Conservation (phyloP, 2,888 invertebrate genomes). For the Barypeithes pellucidus region DNA sequence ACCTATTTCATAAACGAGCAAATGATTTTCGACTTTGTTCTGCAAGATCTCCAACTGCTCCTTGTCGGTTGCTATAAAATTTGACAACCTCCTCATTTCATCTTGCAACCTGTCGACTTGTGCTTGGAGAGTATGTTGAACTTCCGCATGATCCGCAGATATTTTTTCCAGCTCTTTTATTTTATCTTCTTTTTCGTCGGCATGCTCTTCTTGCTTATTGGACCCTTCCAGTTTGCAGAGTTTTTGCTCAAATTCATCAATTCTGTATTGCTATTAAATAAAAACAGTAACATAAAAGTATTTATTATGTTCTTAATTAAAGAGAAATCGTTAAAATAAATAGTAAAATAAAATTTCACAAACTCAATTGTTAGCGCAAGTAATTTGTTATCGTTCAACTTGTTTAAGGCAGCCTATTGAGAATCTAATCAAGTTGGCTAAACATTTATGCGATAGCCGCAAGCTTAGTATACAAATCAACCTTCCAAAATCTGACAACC, state of each 20-base stretch:
- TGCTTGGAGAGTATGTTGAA: slow-evolving; percentile 67
- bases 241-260: slow-evolving; percentile 69
- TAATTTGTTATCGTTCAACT: too few relatives aligned
- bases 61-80: slow-evolving; percentile 70
- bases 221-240: slow-evolving; percentile 67
- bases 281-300: not conserved
- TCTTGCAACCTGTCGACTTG: slow-evolving; percentile 75
- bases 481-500: too few relatives aligned
- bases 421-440: too few relatives aligned
- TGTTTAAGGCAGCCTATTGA: too few relatives aligned
- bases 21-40: slow-evolving; percentile 74
- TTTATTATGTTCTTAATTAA: too few relatives aligned
- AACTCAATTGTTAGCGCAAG: too few relatives aligned
- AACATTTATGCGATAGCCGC: too few relatives aligned
- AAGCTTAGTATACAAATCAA: too few relatives aligned
- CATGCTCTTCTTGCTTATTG: slow-evolving; percentile 60
- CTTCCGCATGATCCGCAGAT: slow-evolving; percentile 68
- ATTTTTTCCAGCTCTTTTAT: slow-evolving; percentile 71
- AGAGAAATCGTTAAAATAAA: too few relatives aligned
- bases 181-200: slow-evolving; percentile 66
- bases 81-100: slow-evolving; percentile 74
- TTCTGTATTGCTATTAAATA: slow-evolving; percentile 60
- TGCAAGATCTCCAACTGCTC: slow-evolving; percentile 62
- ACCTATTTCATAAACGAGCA: slow-evolving; percentile 73
- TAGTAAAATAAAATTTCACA: too few relatives aligned